Evolutionary conservation across 2,888 invertebrate species (phyloP), one percentile per base, ranked within the genome.

Genomic region (Lepidonotus clava): DNA sequence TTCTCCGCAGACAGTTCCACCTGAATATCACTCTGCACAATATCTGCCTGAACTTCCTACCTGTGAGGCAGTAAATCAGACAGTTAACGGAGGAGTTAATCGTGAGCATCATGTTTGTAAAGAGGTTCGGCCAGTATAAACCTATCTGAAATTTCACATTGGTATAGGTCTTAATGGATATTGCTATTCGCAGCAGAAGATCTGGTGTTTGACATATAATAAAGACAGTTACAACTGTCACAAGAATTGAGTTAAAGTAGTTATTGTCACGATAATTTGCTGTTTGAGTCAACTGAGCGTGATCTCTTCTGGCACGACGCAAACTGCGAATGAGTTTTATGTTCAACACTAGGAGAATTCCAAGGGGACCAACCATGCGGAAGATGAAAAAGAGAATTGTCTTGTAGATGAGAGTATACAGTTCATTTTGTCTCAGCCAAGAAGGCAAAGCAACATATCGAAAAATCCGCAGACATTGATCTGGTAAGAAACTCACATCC

Each of bases 11-110:
- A 14, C 53, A 53, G 14, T 4, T 2, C 21, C n/a, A 32, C n/a
- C 77, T 24, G 34, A 77, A 86, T 24, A 86, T 28, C 1, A 86
- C 11, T 0, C 86, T 32, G 76, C 38, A 76, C 56, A 87, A 34
- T 40, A 87, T 86, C 41, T 76, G 36, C 24, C 87, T 80, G 80
- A 87, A 87, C 56, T 77, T 66, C 38, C 86, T 24, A 1, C 87
- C 87, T 28, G 85, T 85, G 21, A 86, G 77, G 67, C 85, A 89
- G 83, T 90, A 90, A 71, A 90, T 87, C 36, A 90, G 83, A 66
- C 88, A 90, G 87, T 90, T 90, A 8, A 89, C 87, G n/a, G 88
- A 87, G 5, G 90, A 90, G 83, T 90, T 90, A 24, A 90, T 32
- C 0, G 89, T 88, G 61, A 90, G 77, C 77, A 89, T 77, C 56